Evolutionary conservation across 2,888 invertebrate species (phyloP).

Genomic region (Drosophila pegasa): DNA sequence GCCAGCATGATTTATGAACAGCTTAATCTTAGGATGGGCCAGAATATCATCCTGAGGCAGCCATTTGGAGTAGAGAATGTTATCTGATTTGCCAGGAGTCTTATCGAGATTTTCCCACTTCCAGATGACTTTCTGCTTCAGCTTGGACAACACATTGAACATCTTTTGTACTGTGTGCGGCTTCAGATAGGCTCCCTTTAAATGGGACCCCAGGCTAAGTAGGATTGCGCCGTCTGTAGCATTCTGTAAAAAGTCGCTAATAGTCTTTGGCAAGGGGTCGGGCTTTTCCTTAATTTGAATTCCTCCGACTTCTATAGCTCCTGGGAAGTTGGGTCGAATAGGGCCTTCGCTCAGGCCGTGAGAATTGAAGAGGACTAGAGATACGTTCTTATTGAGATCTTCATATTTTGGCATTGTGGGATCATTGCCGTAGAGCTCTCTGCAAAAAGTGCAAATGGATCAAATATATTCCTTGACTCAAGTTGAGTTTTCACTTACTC

Average conservation of each 20-base stretch:
- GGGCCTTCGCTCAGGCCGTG: conserved; percentile 77
- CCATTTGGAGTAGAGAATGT: conserved; percentile 87
- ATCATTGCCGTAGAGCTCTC: conserved; percentile 55
- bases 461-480: not conserved
- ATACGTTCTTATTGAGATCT: conserved; percentile 76
- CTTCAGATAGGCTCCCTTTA: conserved; percentile 84
- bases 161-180: conserved; percentile 86
- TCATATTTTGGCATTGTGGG: conserved; percentile 63
- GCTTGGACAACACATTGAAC: conserved; percentile 86
- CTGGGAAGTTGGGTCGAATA: conserved; percentile 80
- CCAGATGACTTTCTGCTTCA: conserved; percentile 89
- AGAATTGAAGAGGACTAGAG: conserved; percentile 76
- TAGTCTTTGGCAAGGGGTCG: conserved; percentile 77
- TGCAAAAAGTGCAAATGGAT: not conserved
- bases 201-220: conserved; percentile 85
- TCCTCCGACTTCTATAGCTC: conserved; percentile 81
- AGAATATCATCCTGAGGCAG: conserved; percentile 89
- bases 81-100: conserved; percentile 83
- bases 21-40: conserved; percentile 86
- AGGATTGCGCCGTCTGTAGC: conserved; percentile 85
- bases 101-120: conserved; percentile 88
- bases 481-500: conserved; percentile 38
- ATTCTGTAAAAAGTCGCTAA: conserved; percentile 79
- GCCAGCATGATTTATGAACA: conserved; percentile 89
- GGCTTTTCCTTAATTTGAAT: conserved; percentile 82